Percentiles rank a stretch among this genome's conserved stretches.
Evolutionary conservation across 1,140 invertebrate genomes (phyloP).

Genomic region (Archegozetes longisetosus): DNA sequence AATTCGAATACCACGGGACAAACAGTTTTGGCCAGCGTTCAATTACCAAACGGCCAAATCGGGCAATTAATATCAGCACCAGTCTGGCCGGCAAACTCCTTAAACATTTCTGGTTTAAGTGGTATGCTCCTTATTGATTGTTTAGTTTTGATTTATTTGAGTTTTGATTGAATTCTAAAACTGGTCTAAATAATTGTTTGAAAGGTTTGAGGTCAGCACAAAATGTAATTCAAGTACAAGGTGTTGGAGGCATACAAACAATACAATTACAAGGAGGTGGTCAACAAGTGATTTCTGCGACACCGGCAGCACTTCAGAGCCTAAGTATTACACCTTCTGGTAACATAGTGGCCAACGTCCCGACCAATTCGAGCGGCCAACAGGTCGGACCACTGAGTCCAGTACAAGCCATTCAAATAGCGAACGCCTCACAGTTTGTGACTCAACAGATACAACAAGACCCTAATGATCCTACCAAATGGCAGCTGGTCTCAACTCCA

Average conservation of each 20-base stretch:
- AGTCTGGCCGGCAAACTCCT: conserved; percentile 18
- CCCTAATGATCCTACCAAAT: conserved; percentile 55
- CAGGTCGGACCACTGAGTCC: conserved; percentile 26
- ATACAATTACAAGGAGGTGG: conserved; percentile 28
- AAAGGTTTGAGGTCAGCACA: conserved; percentile 16
- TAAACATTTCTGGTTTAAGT: conserved; percentile 19
- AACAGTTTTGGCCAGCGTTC: conserved; percentile 24
- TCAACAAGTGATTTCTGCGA: conserved; percentile 25
- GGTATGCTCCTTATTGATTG: not conserved
- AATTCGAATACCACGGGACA: conserved; percentile 5
- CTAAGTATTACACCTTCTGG: conserved; percentile 21
- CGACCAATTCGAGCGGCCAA: conserved; percentile 17
- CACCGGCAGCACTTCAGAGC: conserved; percentile 23
- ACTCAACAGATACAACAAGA: conserved; percentile 45
- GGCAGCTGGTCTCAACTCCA: conserved; percentile 46
- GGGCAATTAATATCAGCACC: conserved; percentile 19
- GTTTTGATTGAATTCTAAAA: too few species aligned
- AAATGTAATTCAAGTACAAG: conserved; percentile 24
- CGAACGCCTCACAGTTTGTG: conserved; percentile 6
- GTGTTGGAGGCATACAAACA: conserved; percentile 24
- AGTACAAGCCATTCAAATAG: conserved; percentile 26
- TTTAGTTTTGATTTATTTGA: not conserved
- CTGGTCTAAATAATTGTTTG: not conserved
- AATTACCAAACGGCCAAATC: conserved; percentile 26
- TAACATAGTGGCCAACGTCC: conserved; percentile 21